Base-by-base conservation (phyloP, 2,888 invertebrate genomes). In the Drosophila diplacantha region DNA sequence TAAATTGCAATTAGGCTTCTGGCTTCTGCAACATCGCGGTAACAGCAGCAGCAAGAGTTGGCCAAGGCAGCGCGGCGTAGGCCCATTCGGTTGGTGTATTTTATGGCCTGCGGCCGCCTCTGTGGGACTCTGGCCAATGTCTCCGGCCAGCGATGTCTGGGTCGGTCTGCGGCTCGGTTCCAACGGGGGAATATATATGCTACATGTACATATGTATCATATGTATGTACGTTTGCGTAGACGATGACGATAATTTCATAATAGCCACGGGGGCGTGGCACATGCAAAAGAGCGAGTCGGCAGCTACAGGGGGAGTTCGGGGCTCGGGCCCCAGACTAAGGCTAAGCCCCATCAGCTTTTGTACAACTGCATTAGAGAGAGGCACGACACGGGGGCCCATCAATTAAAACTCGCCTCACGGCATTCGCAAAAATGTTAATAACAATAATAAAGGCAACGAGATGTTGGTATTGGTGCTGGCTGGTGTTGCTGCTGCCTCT, bases 1-100 rank as follows among this genome's bases (percentile, higher is more conserved):
- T 85, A 86, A 84, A 85, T 85, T 85, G 85, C 86, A 85, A 86
- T 85, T 85, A 85, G 85, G 86, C 85, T 85, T 86, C 85, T 86
- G 86, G 85, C 86, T 61, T 61, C 66, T 83, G 85, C 75, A 53
- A 57, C 59, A 58, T 46, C 49, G 20, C 26, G 58, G 59, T 52
- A 66, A 51, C 58, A 52, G 14, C 58, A 52, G 14, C 58, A 43
- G 53, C 52, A 50, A 57, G 62, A 56, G 49, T 16, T n/a, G 44
- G 26, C 51, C 34, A 65, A 55, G 66, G 53, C 65, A 35, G 12
- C 44, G 44, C 66, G 59, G 61, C 64, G 59, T 49, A 61, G 60
- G 64, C 57, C 78, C 84, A 84, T 84, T 84, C 73, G 82, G 70
- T 78, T 53, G 72, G 63, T 75, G 79, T 75, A 83, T 81, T 61